These are phyloP conservation scores for Diploptera punctata DNA, from an alignment of 2,888 invertebrate genomes.

Conservation along the genomic window DNA sequence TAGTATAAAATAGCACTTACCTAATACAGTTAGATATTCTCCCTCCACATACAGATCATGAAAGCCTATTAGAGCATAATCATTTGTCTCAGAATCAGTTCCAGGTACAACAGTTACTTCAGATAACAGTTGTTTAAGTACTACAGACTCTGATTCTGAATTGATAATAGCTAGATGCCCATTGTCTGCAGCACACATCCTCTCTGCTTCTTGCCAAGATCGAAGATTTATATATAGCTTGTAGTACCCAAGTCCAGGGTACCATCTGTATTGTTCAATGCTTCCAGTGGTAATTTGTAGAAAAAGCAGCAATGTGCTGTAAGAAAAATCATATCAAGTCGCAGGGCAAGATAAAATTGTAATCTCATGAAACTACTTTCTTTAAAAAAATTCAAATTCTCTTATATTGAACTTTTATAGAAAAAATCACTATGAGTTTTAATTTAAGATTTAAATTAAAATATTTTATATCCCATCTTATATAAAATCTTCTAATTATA, in stretches of 20 bases:
- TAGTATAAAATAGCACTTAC: not conserved
- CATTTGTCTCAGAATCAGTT: not conserved
- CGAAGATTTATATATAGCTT: not conserved
- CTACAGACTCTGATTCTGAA: not conserved
- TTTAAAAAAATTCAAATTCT: too few species aligned
- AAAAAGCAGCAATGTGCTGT: too few species aligned
- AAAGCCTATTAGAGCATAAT: slow-evolving; percentile 16
- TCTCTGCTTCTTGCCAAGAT: slow-evolving; percentile 5
- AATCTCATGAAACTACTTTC: too few species aligned
- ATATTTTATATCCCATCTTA: too few species aligned
- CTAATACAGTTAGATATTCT: slow-evolving; percentile 27
- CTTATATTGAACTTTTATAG: too few species aligned
- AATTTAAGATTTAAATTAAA: too few species aligned
- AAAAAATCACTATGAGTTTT: too few species aligned
- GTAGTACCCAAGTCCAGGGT: slow-evolving; percentile 14
- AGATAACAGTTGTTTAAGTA: not conserved
- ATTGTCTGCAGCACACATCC: not conserved
- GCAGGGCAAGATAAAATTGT: too few species aligned
- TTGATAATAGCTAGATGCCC: slow-evolving; percentile 26
- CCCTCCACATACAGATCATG: slow-evolving; percentile 27
- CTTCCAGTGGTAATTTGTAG: too few species aligned
- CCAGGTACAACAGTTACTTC: not conserved
- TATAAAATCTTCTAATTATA: too few species aligned
- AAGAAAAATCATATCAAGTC: too few species aligned
- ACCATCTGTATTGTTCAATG: not conserved